Conservation (phyloP, 2,113 vertebrate genomes). For the Gymnarchus niloticus region DNA sequence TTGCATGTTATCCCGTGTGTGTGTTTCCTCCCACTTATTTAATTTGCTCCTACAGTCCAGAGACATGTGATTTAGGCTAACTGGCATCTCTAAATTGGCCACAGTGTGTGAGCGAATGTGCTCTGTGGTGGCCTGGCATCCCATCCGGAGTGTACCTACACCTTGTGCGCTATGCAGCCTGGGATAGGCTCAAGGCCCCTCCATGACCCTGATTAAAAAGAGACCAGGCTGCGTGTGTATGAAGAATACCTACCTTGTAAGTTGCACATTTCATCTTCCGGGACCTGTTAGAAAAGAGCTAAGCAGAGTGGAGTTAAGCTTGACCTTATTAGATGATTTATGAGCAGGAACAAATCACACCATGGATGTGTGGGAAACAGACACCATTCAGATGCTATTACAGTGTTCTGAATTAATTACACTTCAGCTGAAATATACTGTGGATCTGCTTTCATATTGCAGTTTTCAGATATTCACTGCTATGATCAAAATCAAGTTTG, state of each 20-base stretch:
- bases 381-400: background rate
- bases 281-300: background rate
- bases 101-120: too few species aligned
- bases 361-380: background rate
- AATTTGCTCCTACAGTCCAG: too few species aligned
- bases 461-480: background rate
- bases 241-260: background rate
- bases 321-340: background rate
- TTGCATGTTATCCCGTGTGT: too few species aligned
- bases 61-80: too few species aligned
- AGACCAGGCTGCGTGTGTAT: background rate
- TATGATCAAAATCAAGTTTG: background rate
- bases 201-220: too few species aligned
- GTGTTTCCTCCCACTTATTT: too few species aligned
- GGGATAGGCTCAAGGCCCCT: too few species aligned
- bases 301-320: background rate
- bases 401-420: background rate
- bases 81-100: too few species aligned
- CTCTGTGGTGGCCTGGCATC: too few species aligned
- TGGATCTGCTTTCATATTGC: background rate
- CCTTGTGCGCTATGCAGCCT: too few species aligned
- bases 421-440: slow-evolving; percentile 4
- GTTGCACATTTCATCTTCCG: background rate
- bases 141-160: too few species aligned
- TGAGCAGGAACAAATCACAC: background rate